A percentile compares a stretch with the other conserved stretches of the same genome.
Conservation (phyloP, 2,888 invertebrate genomes). For the Ormyrus labotus region DNA sequence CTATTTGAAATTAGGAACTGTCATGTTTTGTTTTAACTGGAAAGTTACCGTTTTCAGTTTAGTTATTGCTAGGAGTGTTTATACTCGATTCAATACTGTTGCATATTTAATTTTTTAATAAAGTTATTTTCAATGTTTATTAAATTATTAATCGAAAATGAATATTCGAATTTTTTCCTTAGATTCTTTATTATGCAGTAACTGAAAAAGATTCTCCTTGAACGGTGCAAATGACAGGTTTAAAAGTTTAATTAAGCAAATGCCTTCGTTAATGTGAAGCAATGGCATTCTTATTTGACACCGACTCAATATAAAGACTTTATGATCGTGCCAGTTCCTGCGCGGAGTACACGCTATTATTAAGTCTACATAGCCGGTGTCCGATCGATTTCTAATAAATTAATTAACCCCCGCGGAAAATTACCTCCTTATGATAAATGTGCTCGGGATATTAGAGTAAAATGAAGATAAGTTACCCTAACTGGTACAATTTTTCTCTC, state of each 20-base stretch:
- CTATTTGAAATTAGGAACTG: no score
- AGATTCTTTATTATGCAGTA: no score
- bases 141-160: no score
- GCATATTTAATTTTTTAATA: no score
- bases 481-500: not conserved
- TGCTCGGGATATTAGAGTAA: not conserved
- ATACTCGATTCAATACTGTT: no score
- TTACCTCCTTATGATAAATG: conserved; percentile 1
- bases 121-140: no score
- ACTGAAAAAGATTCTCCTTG: not conserved
- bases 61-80: no score
- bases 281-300: not conserved
- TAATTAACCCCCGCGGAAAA: conserved; percentile 3
- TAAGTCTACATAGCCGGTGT: not conserved
- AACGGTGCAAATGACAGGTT: not conserved
- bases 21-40: no score
- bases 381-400: conserved; percentile 31
- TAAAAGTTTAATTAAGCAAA: not conserved
- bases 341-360: not conserved
- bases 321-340: not conserved
- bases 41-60: no score
- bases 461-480: not conserved
- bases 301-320: no score
- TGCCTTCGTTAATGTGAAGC: not conserved
- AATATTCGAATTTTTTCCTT: no score